Evolutionary conservation across 2,888 invertebrate genomes (phyloP), one percentile per base, ranked within the genome.

Genomic region (Itoplectis maculator): DNA sequence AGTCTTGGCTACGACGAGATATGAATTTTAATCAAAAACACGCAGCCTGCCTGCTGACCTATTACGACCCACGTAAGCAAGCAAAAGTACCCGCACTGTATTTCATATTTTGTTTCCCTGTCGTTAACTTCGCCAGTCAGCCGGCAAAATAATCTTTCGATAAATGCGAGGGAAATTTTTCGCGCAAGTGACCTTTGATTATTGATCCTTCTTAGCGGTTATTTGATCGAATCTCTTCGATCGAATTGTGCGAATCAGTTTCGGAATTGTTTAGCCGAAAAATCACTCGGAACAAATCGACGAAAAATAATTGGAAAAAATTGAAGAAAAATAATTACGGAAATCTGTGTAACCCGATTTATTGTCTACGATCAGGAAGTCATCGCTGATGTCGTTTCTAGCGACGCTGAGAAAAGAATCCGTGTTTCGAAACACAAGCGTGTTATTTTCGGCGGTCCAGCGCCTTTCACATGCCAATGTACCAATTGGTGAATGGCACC

Each of bases 21-120:
- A 73, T 81, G 77, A 77, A 81, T 81, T 81, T 81, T 68, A 68
- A 81, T 77, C 51, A 23, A 45, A 54, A 77, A 73, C 61, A 72
- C 20, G 29, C 35, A 45, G 29, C 66, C 56, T 49, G 76, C 76
- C 70, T 72, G 45, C 72, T 77, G 72, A 73, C 77, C 81, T 77
- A 68, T 81, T 77, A 68, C 68, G 42, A 45, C 18, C n/a, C 49
- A 63, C 61, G 51, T 37, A 56, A 59, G 15, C 18, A 20, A 42
- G 54, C 70, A 54, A n/a, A 56, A 56, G 15, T 65, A 42, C 5
- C 29, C 29, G 29, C 5, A 29, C 29, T 29, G 3, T 11, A 3
- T 61, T 37, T 9, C 37, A 8, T 61, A 37, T 37, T 61, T 35
- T 8, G 45, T 20, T 8, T 9, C 15, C n/a, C 1, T 3, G 18